Evolutionary conservation across 2,113 vertebrate species (phyloP), one percentile per base, ranked within the genome.

Genomic region (Myrmophylax atrothorax): DNA sequence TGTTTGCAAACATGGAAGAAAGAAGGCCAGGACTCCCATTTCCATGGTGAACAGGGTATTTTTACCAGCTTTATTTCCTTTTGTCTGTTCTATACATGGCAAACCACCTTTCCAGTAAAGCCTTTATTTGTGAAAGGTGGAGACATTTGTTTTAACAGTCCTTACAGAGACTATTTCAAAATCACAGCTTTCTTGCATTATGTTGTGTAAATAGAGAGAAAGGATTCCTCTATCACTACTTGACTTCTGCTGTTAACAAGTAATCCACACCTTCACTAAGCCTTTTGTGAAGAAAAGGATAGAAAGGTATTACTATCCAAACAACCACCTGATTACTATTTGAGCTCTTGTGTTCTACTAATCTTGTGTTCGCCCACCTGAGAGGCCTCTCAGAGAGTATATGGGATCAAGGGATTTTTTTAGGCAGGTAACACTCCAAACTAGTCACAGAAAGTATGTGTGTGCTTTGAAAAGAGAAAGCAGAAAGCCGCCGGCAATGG

Each of bases 211-310:
- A 97, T 5, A 96, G 53, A 88, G 77, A 75, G 75, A 74, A 89
- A 84, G 2, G 7, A 90, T 89, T 93, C 42, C 1, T 66, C 93
- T 79, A 84, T 84, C 62, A 56, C 73, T 78, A 42, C 80, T 78
- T 91, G 80, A 89, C 64, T 94, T 92, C 52, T 93, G 60, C 88
- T 90, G 80, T 94, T 94, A 93, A 91, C 90, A 95, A 92, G 86
- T 90, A 96, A 94, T 87, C 73, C 83, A 87, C 90, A 92, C 83
- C 95, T 96, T 53, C n/a, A 63, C 42, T 59, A 95, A 95, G 90
- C 23, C 93, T 89, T 93, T 90, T 94, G 92, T 94, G 86, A 92
- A 81, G 83, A 78, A 96, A 92, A 81, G 44, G 4, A 89, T 81
- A 84, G 93, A 94, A 80, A 93, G 35, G 37, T 75, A 94, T 63